Evolutionary conservation across 53 echinoderm and acorn worm species (phyloP).

Genomic region (Paracentrotus lividus): DNA sequence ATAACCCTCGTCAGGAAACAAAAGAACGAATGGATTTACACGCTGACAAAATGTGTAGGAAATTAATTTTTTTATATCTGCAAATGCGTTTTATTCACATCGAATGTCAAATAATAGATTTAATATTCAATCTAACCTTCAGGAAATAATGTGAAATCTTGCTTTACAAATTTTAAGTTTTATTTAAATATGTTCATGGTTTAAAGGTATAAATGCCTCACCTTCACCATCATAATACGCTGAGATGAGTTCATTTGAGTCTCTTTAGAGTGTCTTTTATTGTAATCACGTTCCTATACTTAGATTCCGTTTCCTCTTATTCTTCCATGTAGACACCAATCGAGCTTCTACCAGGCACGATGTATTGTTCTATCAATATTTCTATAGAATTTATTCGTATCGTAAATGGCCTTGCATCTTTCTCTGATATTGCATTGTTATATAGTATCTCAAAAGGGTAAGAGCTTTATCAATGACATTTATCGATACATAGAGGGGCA

Average conservation of each 20-base stretch:
- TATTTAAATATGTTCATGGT: too few relatives aligned
- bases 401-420: not conserved
- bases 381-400: not conserved
- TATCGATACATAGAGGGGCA: not conserved
- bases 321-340: not conserved
- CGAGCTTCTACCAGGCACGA: not conserved
- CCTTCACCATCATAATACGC: too few relatives aligned
- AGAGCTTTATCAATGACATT: not conserved
- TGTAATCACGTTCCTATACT: not conserved
- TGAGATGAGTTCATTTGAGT: not conserved
- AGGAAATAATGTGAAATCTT: too few relatives aligned
- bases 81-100: too few relatives aligned
- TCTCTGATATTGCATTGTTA: not conserved
- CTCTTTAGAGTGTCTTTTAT: not conserved
- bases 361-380: not conserved
- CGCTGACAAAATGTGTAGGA: too few relatives aligned
- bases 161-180: too few relatives aligned
- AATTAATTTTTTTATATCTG: too few relatives aligned
- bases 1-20: too few relatives aligned
- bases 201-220: too few relatives aligned
- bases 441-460: not conserved
- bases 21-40: too few relatives aligned
- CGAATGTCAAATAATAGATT: too few relatives aligned
- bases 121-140: too few relatives aligned
- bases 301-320: not conserved